phyloP scores from a whole-genome alignment of 2,113 vertebrate species.

The Malurus melanocephalus region DNA sequence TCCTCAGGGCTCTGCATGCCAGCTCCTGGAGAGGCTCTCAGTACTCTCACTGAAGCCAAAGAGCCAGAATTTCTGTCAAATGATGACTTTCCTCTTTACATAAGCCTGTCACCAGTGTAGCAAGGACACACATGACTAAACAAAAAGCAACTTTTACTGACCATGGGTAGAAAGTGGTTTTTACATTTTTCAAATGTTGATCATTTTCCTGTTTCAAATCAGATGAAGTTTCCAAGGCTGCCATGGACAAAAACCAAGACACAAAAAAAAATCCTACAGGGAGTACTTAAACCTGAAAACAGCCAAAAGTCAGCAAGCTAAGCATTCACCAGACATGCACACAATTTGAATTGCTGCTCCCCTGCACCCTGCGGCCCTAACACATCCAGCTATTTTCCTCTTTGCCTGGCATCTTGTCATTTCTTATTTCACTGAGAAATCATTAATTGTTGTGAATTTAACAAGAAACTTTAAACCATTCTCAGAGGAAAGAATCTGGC shows the following conservation, averaged over 20 bases:
- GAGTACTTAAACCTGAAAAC: not conserved
- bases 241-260: not conserved
- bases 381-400: not conserved
- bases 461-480: not conserved
- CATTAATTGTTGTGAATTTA: not conserved
- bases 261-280: not conserved
- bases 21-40: not conserved
- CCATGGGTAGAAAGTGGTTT: not conserved
- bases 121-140: not conserved
- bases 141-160: not conserved
- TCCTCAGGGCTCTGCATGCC: not conserved
- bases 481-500: not conserved
- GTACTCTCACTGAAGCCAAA: not conserved
- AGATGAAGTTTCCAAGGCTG: not conserved
- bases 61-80: not conserved
- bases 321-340: not conserved
- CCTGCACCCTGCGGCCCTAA: not conserved
- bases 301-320: not conserved
- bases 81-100: not conserved
- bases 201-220: not conserved
- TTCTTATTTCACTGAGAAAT: not conserved
- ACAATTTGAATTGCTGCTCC: not conserved
- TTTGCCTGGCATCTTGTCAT: not conserved
- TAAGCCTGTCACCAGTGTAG: not conserved
- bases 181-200: not conserved